phyloP scores from a whole-genome alignment of 37 sponge, comb jelly and placozoan genomes.

The Bolinopsis microptera region DNA sequence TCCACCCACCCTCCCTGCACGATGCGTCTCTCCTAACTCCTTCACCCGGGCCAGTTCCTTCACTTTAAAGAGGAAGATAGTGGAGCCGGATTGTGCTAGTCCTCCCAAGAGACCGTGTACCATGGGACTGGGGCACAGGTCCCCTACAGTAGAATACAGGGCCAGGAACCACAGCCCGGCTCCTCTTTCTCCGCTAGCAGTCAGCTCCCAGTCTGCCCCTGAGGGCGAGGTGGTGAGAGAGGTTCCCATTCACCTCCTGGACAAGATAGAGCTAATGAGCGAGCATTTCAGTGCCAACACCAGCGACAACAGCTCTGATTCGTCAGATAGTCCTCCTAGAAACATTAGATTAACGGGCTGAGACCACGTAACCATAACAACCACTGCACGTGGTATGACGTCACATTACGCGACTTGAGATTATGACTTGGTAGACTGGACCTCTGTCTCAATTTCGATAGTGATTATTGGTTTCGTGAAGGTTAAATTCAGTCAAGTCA shows the following conservation, averaged over 20 bases:
- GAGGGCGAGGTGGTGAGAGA: constrained; percentile 27
- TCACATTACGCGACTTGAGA: too few species aligned
- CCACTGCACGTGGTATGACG: too few species aligned
- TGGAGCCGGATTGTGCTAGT: constrained; percentile 7
- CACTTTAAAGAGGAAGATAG: constrained; percentile 21
- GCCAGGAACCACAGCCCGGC: constrained; percentile 45
- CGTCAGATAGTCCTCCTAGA: constrained; percentile 31
- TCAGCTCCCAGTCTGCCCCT: not conserved
- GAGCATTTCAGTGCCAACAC: not conserved
- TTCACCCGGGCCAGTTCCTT: not conserved
- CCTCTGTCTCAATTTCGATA: too few species aligned
- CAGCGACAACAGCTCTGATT: not conserved
- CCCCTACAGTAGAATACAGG: not conserved
- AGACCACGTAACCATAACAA: too few species aligned
- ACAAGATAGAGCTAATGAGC: not conserved
- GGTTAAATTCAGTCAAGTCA: too few species aligned
- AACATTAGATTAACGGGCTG: not conserved
- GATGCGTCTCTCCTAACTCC: constrained; percentile 5
- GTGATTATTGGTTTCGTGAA: too few species aligned
- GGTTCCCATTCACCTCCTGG: constrained; percentile 13
- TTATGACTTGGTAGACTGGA: too few species aligned
- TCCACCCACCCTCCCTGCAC: not conserved
- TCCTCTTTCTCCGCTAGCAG: constrained; percentile 55
- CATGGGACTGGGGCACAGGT: constrained; percentile 41
- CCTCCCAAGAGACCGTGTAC: constrained; percentile 53